These are phyloP conservation scores for Rhynchomys soricoides DNA, from an alignment of 2,113 vertebrate genomes.

Conservation along the genomic window DNA sequence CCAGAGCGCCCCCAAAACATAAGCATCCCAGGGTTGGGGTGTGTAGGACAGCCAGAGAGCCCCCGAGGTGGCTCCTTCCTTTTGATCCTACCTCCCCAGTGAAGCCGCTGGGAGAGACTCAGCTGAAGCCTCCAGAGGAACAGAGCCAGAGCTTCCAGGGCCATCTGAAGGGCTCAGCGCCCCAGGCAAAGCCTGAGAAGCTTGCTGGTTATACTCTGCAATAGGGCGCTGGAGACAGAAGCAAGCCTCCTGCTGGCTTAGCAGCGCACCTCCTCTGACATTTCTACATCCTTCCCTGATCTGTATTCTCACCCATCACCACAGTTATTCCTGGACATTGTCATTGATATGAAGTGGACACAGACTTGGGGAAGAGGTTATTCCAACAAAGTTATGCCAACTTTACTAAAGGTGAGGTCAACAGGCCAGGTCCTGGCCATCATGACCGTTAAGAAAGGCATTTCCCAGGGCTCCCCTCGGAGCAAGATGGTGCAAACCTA, in stretches of 20 bases:
- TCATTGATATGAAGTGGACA: background rate
- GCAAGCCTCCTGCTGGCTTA: background rate
- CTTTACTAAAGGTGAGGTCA: background rate
- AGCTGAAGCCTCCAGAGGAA: background rate
- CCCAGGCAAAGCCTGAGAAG: background rate
- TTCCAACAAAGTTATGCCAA: background rate
- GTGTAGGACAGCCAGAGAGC: background rate
- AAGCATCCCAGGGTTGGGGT: background rate
- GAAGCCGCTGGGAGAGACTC: background rate
- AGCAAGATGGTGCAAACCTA: rapidly evolving
- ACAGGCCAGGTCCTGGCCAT: background rate
- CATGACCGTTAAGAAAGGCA: background rate
- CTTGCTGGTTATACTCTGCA: rapidly evolving
- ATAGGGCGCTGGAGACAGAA: background rate
- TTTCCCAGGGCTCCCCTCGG: background rate
- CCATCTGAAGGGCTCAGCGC: background rate
- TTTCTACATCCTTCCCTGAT: background rate
- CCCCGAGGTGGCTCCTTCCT: background rate
- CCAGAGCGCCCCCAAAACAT: background rate
- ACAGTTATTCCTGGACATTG: background rate
- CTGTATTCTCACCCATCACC: background rate
- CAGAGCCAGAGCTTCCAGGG: background rate
- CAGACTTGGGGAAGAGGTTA: background rate
- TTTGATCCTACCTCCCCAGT: background rate
- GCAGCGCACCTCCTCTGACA: background rate